Evolutionary conservation across 2,797 vertebrate species (phyloP).

Genomic region (Clamator glandarius): DNA sequence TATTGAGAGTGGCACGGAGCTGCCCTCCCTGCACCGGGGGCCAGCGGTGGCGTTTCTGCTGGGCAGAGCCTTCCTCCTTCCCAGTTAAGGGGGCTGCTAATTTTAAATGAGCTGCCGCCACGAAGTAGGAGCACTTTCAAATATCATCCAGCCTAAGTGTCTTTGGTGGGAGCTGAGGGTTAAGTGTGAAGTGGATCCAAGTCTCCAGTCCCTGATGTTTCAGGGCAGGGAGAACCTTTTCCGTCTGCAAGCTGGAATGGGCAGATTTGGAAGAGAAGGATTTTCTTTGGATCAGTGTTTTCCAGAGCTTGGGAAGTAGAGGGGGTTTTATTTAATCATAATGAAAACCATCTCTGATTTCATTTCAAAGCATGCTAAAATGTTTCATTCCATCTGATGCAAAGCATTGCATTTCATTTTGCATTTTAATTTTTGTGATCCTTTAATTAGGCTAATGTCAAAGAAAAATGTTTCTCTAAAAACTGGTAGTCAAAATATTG

Average conservation of each 20-base stretch:
- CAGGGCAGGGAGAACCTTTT: neutral
- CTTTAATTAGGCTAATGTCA: constrained; percentile 54
- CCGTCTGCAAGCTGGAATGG: neutral
- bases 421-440: constrained; percentile 62
- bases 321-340: neutral
- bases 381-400: neutral
- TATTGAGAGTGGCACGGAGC: neutral
- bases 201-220: neutral
- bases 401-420: constrained; percentile 7
- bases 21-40: neutral
- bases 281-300: neutral
- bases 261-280: neutral
- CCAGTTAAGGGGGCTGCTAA: constrained; percentile 20
- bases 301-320: neutral
- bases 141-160: neutral
- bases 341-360: constrained; percentile 43
- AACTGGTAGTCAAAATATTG: constrained; percentile 31
- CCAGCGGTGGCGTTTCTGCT: constrained; percentile 3
- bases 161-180: neutral
- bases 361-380: constrained; percentile 5
- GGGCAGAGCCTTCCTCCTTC: neutral
- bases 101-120: constrained; percentile 17
- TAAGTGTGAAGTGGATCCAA: neutral
- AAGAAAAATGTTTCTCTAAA: constrained; percentile 23
- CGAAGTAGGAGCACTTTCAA: constrained; percentile 1